Evolutionary conservation across 1,140 invertebrate genomes (phyloP), one percentile per base, ranked within the genome.

Genomic region (Trichoplusia ni): DNA sequence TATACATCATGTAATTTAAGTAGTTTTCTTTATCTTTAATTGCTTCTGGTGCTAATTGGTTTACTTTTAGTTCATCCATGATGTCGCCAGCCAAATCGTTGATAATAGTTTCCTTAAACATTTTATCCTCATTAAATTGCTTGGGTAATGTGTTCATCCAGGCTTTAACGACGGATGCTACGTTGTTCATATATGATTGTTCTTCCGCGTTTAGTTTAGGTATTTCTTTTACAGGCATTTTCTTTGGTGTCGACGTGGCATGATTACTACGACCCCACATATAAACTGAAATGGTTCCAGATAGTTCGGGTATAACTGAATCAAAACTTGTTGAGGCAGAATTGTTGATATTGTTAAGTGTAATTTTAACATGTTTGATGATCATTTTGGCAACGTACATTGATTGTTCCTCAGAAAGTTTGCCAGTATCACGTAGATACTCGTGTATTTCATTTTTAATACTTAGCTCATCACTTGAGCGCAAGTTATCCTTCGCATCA

Each of bases 31-130:
- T 65, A 14, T 77, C 76, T 5, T 1, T 11, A 14, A 58, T 35
- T 31, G 40, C 44, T 21, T 70, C 29, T 23, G 67, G 64, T 19
- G 64, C 44, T 42, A 68, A 6, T 38, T 77, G 70, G 35, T 71
- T 49, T 18, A 74, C 27, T 72, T 77, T 78, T 27, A 68, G 42
- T 71, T 73, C 70, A 16, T 83, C 78, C 11, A 79, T 61, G 49
- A 83, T 73, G 53, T 79, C 75, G 8, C 62, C 67, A 11, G 73
- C 75, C 42, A 83, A 68, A 29, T 79, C 75, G 14, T 75, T 67
- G 18, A 79, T 65, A 19, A 76, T 59, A 16, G 59, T 62, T 58
- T 76, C 27, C 19, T 54, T 70, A 7, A 72, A 69, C 4, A 42
- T 51, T 51, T 44, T 35, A 18, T 74, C 64, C n/a, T 71, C 58